phyloP scores from a whole-genome alignment of 2,888 invertebrate species.

The Cylindroiulus punctatus region DNA sequence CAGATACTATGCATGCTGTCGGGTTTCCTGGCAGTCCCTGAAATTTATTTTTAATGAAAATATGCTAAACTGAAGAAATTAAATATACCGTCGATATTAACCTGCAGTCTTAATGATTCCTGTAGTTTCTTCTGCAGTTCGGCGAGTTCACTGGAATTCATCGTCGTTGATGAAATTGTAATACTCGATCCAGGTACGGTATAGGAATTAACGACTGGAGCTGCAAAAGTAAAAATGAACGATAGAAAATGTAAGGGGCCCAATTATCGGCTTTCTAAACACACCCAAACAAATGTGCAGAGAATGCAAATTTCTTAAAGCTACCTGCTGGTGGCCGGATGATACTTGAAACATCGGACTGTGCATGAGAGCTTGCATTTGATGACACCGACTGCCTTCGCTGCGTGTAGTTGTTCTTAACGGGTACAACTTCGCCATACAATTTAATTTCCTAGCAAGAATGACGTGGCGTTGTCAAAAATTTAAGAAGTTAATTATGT shows the following conservation, averaged over 20 bases:
- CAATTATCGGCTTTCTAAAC: too few species aligned
- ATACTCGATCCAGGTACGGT: constrained; percentile 9
- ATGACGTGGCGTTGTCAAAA: constrained; percentile 51
- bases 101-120: constrained; percentile 52
- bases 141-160: constrained; percentile 39
- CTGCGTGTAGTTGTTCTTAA: constrained; percentile 61
- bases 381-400: constrained; percentile 61
- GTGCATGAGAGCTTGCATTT: constrained; percentile 59
- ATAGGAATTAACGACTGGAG: constrained; percentile 14
- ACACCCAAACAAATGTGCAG: not conserved
- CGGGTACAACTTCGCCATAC: constrained; percentile 64
- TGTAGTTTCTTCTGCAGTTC: constrained; percentile 51
- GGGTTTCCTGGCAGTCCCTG: not conserved
- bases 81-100: constrained; percentile 6
- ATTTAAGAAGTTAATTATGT: too few species aligned
- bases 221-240: not conserved
- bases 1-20: constrained; percentile 7
- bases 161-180: constrained; percentile 20
- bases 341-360: constrained; percentile 36
- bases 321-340: constrained; percentile 21
- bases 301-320: not conserved
- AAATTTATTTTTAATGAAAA: not conserved
- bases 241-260: not conserved
- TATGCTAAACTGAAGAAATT: not conserved
- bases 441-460: constrained; percentile 62